phyloP scores from a whole-genome alignment of 2,888 invertebrate species.

The Phymatocera aterrima region DNA sequence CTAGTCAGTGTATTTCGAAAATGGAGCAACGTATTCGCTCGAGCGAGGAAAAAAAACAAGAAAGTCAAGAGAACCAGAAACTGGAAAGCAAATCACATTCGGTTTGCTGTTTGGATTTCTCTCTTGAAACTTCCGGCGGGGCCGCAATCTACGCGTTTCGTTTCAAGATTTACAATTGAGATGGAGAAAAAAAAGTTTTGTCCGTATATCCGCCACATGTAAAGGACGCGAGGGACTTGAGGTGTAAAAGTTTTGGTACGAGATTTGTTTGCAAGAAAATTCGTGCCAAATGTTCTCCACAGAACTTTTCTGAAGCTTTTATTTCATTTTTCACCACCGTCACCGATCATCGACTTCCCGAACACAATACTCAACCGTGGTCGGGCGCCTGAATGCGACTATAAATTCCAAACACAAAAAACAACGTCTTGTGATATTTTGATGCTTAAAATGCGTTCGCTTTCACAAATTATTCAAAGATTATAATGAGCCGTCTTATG shows the following conservation, averaged over 20 bases:
- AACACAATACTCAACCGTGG: not conserved
- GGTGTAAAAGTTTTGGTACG: not conserved
- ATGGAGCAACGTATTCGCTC: not conserved
- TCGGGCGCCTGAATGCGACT: not conserved
- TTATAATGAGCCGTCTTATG: too few relatives aligned
- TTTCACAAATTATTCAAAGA: not conserved
- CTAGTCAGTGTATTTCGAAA: too few relatives aligned
- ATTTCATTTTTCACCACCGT: not conserved
- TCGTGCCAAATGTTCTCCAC: conserved; percentile 7
- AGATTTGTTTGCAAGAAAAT: conserved; percentile 22
- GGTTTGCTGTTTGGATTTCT: not conserved
- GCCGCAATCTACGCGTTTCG: not conserved
- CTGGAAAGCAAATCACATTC: not conserved
- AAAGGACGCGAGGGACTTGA: not conserved
- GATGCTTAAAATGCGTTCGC: not conserved
- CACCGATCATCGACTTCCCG: not conserved
- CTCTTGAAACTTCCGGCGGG: conserved; percentile 12
- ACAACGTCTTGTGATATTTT: not conserved
- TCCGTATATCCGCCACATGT: not conserved
- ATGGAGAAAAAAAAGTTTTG: conserved; percentile 23
- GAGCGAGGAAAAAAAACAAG: not conserved
- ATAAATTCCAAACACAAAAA: not conserved
- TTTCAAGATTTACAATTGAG: conserved; percentile 27
- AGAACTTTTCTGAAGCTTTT: not conserved
- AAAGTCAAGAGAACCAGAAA: not conserved